A percentile compares a stretch with the other conserved stretches of the same genome.
Conservation (phyloP, 2,888 invertebrate species). For the Eupeodes luniger region DNA sequence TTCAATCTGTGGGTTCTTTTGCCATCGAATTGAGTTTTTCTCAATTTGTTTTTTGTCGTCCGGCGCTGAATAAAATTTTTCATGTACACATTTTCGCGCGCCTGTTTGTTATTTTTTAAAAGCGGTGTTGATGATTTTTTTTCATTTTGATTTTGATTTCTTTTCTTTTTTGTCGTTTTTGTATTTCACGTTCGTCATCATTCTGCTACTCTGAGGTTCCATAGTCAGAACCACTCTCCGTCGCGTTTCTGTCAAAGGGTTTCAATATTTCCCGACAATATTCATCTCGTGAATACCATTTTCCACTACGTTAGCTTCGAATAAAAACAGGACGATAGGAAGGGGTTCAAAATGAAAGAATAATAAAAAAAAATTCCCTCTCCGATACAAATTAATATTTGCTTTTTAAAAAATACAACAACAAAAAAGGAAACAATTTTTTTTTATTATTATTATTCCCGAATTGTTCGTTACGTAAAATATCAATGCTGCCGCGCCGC, state of each 20-base stretch:
- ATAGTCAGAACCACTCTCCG: conserved; percentile 40
- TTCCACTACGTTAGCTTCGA: conserved; percentile 71
- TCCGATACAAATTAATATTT: conserved; percentile 71
- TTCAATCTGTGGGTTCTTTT: conserved; percentile 67
- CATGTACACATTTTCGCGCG: conserved; percentile 63
- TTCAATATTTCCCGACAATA: conserved; percentile 60
- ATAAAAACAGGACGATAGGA: conserved; percentile 41
- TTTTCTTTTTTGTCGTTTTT: not conserved
- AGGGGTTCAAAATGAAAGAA: conserved; percentile 16
- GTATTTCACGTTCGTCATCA: conserved; percentile 6
- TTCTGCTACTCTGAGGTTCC: not conserved
- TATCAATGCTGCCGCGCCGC: conserved; percentile 48
- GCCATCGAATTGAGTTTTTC: conserved; percentile 29
- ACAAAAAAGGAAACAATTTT: conserved; percentile 3
- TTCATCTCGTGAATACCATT: conserved; percentile 73
- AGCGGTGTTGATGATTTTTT: conserved; percentile 50
- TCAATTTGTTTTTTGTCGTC: conserved; percentile 12
- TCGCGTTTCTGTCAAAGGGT: conserved; percentile 69
- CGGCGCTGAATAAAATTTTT: conserved; percentile 44
- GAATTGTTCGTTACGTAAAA: conserved; percentile 55
- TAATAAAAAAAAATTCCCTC: conserved; percentile 28
- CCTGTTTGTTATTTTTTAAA: conserved; percentile 52
- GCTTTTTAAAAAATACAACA: conserved; percentile 41
- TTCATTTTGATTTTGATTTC: not conserved
- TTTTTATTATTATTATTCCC: conserved; percentile 45